Percentiles rank a stretch among this genome's conserved stretches.
Evolutionary conservation across 2,113 vertebrate genomes (phyloP).

Genomic region (Cyanistes caeruleus): DNA sequence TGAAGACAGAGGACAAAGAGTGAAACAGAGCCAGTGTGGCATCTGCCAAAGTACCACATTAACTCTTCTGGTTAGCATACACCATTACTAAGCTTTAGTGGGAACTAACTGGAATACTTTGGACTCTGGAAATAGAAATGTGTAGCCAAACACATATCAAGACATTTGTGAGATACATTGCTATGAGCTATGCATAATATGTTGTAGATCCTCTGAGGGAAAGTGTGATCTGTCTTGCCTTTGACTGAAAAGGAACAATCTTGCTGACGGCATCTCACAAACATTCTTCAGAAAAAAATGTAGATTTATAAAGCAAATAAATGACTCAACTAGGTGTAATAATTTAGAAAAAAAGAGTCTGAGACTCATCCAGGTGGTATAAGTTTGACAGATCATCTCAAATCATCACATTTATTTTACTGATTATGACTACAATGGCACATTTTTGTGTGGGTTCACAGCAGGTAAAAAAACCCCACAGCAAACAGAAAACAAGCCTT

Average conservation of each 20-base stretch:
- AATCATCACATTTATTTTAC: neutral
- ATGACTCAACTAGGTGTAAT: neutral
- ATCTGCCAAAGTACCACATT: neutral
- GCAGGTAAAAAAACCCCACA: neutral
- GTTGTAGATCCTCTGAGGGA: neutral
- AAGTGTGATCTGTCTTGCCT: neutral
- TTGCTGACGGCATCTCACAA: neutral
- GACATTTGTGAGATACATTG: neutral
- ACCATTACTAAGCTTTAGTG: neutral
- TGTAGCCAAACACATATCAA: neutral
- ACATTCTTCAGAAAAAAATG: neutral
- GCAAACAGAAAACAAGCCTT: neutral
- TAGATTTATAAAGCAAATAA: neutral
- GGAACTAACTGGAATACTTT: neutral
- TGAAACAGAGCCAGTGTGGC: neutral
- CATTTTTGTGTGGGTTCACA: neutral
- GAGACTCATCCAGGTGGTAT: neutral
- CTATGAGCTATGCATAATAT: neutral
- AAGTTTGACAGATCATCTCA: neutral
- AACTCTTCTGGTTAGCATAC: neutral
- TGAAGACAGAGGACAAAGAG: neutral
- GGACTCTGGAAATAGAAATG: neutral
- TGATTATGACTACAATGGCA: neutral
- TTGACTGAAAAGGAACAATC: neutral
- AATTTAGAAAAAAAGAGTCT: neutral